These are phyloP conservation scores for Dunckerocampus dactyliophorus DNA, from an alignment of 2,113 vertebrate species.

Conservation along the genomic window DNA sequence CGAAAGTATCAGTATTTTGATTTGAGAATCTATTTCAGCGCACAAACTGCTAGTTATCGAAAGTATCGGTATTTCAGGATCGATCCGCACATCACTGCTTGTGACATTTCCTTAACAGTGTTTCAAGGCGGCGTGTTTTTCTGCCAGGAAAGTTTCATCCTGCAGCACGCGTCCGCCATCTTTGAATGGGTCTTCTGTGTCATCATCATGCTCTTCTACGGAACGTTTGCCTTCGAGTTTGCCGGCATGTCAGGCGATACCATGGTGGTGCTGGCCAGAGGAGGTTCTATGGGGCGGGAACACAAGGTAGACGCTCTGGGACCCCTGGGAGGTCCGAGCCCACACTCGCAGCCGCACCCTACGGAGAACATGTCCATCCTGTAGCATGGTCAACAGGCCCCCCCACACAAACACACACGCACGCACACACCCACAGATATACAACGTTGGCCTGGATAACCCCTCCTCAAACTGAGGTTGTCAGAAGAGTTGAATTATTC, in stretches of 20 bases:
- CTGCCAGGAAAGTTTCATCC: constrained; percentile 82
- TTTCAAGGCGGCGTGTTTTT: constrained; percentile 83
- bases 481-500: constrained; percentile 36
- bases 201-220: constrained; percentile 83
- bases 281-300: constrained; percentile 55
- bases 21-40: no score
- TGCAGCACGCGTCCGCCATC: constrained; percentile 84
- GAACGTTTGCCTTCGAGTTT: constrained; percentile 87
- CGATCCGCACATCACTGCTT: background rate
- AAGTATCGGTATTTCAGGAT: no score
- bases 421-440: no score
- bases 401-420: background rate
- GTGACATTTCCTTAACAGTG: constrained; percentile 69
- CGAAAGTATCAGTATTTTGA: no score
- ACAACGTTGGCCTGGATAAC: constrained; percentile 19
- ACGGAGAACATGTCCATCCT: constrained; percentile 69
- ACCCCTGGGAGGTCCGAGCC: constrained; percentile 32
- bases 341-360: constrained; percentile 41
- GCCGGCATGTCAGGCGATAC: constrained; percentile 80
- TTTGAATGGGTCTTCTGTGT: constrained; percentile 89
- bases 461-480: constrained; percentile 20
- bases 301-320: constrained; percentile 64
- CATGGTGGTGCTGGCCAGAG: constrained; percentile 77
- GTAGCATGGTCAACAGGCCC: constrained; percentile 40
- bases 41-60: no score